Evolutionary conservation across 2,797 vertebrate species (phyloP).

Genomic region (Thalassophryne amazonica): DNA sequence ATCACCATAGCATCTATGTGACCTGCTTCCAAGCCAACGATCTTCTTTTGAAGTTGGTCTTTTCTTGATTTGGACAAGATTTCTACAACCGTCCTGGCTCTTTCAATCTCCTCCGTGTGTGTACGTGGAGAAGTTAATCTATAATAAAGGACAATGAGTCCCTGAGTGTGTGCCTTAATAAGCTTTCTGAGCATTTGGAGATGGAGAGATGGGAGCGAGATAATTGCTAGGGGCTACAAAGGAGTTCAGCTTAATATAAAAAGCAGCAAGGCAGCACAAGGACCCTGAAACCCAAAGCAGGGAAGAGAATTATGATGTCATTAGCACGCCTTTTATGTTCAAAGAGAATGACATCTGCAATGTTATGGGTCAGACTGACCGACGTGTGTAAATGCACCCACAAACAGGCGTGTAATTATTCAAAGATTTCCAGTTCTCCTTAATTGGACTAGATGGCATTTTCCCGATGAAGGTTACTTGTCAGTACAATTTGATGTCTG

Average conservation of each 20-base stretch:
- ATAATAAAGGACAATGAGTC: conserved; percentile 4
- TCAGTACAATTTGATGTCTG: too few relatives aligned
- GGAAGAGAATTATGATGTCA: conserved; percentile 17
- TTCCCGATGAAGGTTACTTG: too few relatives aligned
- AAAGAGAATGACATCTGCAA: too few relatives aligned
- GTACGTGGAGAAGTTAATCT: not conserved
- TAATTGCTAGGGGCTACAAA: conserved; percentile 26
- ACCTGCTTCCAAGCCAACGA: too few relatives aligned
- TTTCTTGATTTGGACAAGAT: not conserved
- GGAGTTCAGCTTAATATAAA: conserved; percentile 29
- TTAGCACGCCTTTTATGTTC: conserved; percentile 16
- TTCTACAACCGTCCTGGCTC: not conserved
- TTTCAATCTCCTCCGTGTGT: not conserved
- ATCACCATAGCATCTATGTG: not conserved
- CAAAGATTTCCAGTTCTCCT: too few relatives aligned
- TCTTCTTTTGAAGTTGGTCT: not conserved
- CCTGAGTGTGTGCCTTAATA: conserved; percentile 6
- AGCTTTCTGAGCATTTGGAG: conserved; percentile 13
- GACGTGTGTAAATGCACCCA: too few relatives aligned
- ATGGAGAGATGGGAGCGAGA: conserved; percentile 17
- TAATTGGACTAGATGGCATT: too few relatives aligned
- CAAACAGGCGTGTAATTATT: too few relatives aligned
- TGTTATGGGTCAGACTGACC: too few relatives aligned
- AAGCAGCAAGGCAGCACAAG: conserved; percentile 32
- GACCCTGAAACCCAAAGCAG: conserved; percentile 14